phyloP scores from a whole-genome alignment of 2,113 vertebrate genomes.

The Eudyptes chrysolophus region DNA sequence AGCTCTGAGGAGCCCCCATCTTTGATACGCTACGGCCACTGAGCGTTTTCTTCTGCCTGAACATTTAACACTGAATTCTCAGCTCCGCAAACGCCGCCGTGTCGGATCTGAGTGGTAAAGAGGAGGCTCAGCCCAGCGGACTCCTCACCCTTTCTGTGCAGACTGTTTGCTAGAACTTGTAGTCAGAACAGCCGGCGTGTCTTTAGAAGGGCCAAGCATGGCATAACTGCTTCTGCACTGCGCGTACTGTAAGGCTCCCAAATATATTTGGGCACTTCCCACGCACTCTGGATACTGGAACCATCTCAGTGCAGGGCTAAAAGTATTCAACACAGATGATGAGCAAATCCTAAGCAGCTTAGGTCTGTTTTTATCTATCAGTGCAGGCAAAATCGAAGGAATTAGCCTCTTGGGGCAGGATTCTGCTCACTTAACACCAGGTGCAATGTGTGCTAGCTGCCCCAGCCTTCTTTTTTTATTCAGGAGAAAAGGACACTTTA shows the following conservation, averaged over 20 bases:
- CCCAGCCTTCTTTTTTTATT: neutral
- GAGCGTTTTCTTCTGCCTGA: neutral
- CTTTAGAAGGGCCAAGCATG: neutral
- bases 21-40: neutral
- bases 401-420: neutral
- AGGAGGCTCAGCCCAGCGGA: neutral
- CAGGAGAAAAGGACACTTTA: neutral
- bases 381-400: neutral
- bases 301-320: neutral
- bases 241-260: neutral
- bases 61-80: neutral
- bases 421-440: neutral
- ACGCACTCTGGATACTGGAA: neutral
- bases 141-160: neutral
- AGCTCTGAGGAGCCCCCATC: neutral
- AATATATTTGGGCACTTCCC: neutral
- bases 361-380: neutral
- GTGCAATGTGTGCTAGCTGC: rapidly evolving
- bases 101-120: rapidly evolving
- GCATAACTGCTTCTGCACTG: neutral
- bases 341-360: neutral
- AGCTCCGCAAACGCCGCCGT: neutral
- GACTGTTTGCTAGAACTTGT: neutral
- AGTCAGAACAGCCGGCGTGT: rapidly evolving
- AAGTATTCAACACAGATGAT: neutral